These are phyloP conservation scores for Girardia tigrina DNA, from an alignment of 2,888 invertebrate genomes.

Conservation along the genomic window DNA sequence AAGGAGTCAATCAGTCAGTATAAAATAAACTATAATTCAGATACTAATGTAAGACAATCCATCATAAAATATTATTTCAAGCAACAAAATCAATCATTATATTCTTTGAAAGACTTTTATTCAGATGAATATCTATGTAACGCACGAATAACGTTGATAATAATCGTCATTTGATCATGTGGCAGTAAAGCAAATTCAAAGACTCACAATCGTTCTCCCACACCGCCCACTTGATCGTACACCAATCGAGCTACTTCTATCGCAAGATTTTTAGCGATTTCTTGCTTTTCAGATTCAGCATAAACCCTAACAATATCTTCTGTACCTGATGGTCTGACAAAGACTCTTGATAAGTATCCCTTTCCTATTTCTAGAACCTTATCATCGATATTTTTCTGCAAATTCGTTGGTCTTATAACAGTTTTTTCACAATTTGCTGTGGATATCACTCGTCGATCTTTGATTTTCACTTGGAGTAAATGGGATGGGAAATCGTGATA, in stretches of 20 bases:
- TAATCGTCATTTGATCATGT: neutral
- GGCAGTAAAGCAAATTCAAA: neutral
- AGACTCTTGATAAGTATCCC: conserved; percentile 30
- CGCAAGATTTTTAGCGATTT: conserved; percentile 60
- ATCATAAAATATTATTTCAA: no score
- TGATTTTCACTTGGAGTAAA: conserved; percentile 59
- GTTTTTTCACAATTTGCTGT: conserved; percentile 74
- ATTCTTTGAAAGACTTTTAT: neutral
- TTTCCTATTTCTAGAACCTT: conserved; percentile 8
- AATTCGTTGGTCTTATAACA: conserved; percentile 65
- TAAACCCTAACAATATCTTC: conserved; percentile 90
- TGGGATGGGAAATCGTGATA: conserved; percentile 72
- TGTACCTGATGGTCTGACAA: conserved; percentile 74
- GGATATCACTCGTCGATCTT: conserved; percentile 69
- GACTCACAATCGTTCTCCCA: neutral
- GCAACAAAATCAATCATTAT: no score
- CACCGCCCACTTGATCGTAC: conserved; percentile 6
- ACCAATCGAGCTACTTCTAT: neutral
- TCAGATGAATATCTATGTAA: neutral
- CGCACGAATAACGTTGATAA: neutral
- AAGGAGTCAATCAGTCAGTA: no score
- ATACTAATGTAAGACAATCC: no score
- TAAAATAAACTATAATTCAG: no score
- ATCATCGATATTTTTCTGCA: conserved; percentile 56
- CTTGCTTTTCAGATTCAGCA: conserved; percentile 69